A percentile compares a stretch with the other conserved stretches of the same genome.
These are phyloP conservation scores for Pangasius mekongensis DNA, from an alignment of 2,797 vertebrate genomes.

Conservation along the genomic window DNA sequence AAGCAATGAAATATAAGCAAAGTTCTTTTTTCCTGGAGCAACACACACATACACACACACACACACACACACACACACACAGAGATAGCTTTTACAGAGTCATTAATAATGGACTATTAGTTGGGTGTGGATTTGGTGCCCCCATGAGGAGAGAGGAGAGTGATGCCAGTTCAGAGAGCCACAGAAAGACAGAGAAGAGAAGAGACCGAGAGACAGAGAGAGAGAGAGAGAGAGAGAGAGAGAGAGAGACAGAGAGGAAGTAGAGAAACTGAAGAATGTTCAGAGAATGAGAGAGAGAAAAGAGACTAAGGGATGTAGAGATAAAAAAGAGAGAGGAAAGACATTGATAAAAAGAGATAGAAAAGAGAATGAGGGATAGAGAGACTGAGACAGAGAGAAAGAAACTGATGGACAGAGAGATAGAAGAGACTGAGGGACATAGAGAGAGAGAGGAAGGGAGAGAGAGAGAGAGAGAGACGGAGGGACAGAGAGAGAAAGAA, in stretches of 20 bases:
- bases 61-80: too few relatives aligned
- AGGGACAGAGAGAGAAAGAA: not conserved
- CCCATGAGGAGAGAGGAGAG: constrained; percentile 19
- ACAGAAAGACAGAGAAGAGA: not conserved
- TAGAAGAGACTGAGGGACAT: not conserved
- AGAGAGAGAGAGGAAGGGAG: too few relatives aligned
- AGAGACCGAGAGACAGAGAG: not conserved
- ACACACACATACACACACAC: not conserved
- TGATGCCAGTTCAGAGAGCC: not conserved
- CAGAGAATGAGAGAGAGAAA: not conserved
- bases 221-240: not conserved
- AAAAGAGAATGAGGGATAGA: too few relatives aligned
- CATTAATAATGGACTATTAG: not conserved
- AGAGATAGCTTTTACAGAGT: constrained; percentile 21
- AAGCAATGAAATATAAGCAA: not conserved
- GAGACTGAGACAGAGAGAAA: too few relatives aligned
- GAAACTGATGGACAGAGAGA: too few relatives aligned
- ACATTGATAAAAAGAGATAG: not conserved
- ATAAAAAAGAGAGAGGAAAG: not conserved
- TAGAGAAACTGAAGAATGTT: not conserved
- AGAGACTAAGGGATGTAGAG: not conserved
- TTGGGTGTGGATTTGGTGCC: constrained; percentile 37
- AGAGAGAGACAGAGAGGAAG: not conserved
- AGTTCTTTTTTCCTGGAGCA: not conserved
- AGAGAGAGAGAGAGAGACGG: not conserved